Conservation (phyloP, 2,888 invertebrate genomes). For the Pheosia gnoma region DNA sequence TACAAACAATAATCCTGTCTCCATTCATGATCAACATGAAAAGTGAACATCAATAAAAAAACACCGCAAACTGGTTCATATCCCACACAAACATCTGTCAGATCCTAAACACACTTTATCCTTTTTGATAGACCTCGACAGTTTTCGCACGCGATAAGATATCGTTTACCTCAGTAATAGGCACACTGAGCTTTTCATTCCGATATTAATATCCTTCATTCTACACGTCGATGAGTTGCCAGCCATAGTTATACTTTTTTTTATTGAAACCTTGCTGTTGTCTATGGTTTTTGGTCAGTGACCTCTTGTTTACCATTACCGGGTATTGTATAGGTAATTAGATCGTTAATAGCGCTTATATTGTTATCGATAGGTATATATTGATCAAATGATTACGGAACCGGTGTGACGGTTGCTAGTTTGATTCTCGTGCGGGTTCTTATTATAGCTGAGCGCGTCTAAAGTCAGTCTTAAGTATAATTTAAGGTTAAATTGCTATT, state of each 20-base stretch:
- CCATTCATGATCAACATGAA: too few relatives aligned
- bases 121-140: constrained; percentile 19
- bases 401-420: too few relatives aligned
- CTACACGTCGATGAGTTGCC: constrained; percentile 57
- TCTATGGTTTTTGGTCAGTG: constrained; percentile 31
- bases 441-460: too few relatives aligned
- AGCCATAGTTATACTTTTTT: constrained; percentile 49
- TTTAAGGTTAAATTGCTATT: too few relatives aligned
- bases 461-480: too few relatives aligned
- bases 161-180: constrained; percentile 46
- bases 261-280: constrained; percentile 42
- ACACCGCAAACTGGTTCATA: neutral
- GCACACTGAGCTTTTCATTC: constrained; percentile 53
- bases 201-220: constrained; percentile 70
- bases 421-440: too few relatives aligned
- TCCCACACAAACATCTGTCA: neutral
- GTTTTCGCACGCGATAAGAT: constrained; percentile 43
- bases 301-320: constrained; percentile 17
- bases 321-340: constrained; percentile 3
- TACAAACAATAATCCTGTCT: too few relatives aligned
- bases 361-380: neutral
- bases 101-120: constrained; percentile 1
- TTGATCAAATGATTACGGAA: neutral
- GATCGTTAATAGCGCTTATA: neutral
- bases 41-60: neutral